A percentile compares a stretch with the other conserved stretches of the same genome.
Conservation (phyloP, 2,113 vertebrate species). For the Cardinalis cardinalis region DNA sequence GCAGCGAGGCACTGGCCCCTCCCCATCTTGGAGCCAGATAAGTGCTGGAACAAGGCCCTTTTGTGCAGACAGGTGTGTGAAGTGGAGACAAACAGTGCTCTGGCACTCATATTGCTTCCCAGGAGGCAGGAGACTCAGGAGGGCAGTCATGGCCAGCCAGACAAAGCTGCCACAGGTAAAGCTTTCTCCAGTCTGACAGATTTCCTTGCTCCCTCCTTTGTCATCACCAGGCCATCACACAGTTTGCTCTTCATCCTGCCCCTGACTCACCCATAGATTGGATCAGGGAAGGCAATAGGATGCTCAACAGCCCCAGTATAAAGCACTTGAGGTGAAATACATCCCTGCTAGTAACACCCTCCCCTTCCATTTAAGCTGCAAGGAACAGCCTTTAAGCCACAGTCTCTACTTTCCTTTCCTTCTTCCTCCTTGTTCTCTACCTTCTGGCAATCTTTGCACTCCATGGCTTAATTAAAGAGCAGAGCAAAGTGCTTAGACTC, state of each 20-base stretch:
- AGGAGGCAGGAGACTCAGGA: neutral
- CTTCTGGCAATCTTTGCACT: conserved; percentile 16
- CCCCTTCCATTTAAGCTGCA: neutral
- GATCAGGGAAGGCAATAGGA: neutral
- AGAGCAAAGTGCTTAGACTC: conserved; percentile 1
- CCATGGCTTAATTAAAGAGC: conserved; percentile 37
- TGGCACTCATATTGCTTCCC: neutral
- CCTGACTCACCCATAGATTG: neutral
- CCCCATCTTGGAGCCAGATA: conserved; percentile 9
- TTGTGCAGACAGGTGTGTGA: conserved; percentile 7
- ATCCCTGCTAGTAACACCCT: neutral
- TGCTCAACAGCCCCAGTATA: neutral
- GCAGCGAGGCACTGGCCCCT: neutral
- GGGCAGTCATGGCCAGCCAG: neutral
- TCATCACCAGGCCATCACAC: accelerated
- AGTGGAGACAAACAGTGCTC: neutral
- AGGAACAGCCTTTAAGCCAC: neutral
- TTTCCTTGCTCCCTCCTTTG: neutral
- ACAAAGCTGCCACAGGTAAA: neutral
- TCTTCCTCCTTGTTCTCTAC: neutral
- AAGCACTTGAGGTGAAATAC: neutral
- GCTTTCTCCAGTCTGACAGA: neutral
- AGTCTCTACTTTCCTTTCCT: neutral
- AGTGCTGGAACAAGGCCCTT: conserved; percentile 23
- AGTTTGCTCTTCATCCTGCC: neutral